Base-by-base conservation (phyloP, 2,888 invertebrate species). In the Ernsta delagoae region DNA sequence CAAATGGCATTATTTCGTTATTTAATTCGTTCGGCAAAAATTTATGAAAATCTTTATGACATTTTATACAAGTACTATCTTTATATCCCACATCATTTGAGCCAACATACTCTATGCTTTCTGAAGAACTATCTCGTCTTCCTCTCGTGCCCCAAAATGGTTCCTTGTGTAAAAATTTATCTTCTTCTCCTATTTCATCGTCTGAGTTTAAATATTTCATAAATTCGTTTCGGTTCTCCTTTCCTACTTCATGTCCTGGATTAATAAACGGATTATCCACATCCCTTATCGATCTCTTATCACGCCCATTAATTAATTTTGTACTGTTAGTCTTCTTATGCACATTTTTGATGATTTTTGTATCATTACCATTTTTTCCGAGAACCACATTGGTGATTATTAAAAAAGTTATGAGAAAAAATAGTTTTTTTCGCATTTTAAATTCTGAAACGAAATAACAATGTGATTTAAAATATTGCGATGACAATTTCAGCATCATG, bases 81-180 rank as follows among this genome's bases (percentile, higher is more conserved):
- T 67, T 69, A 64, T 70, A 34, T 53, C 72, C 70, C 45, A 70
- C 71, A 61, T 72, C 66, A 56, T 50, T 78, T 75, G 45, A 73
- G 54, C 61, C 66, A 36, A 48, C 5, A 63, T 56, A 69, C 70
- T 70, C 34, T 57, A 31, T 70, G 65, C 76, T 77, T 77, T 89
- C 89, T 11, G 85, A 81, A 0, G 77, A 77, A 70, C 79, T 82
- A 0, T 86, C 87, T 12, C 91, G 82, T 74, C 86, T 81, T 6
- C 90, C 91, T 74, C 91, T 80, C 41, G 82, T 85, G 6, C 85
- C 90, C 92, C 92, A 92, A 78, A 93, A 92, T 1, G 90, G 90
- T 7, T 88, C 86, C 64, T 85, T 79, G 8, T 81, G 75, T 1
- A 79, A 54, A 54, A 79, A 78, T 11, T 77, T 75, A 72, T 73